Evolutionary conservation across 2,797 vertebrate genomes (phyloP).

Genomic region (Chloroceryle amazona): DNA sequence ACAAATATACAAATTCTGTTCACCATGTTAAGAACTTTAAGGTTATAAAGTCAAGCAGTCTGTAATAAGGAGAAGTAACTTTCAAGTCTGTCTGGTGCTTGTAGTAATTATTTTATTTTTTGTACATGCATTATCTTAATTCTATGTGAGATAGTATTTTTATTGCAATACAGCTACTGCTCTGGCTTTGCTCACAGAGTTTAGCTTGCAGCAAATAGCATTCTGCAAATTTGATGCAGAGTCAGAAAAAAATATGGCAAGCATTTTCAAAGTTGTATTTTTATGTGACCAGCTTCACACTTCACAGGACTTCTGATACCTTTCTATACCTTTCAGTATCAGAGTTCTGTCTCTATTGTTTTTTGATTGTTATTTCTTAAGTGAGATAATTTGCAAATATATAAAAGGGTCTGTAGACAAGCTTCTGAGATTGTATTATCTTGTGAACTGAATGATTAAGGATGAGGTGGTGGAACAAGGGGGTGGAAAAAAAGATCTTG

Average conservation of each 20-base stretch:
- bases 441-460: neutral
- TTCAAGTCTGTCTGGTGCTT: neutral
- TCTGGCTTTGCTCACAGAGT: neutral
- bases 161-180: neutral
- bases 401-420: neutral
- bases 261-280: neutral
- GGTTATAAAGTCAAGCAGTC: neutral
- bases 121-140: neutral
- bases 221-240: neutral
- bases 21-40: neutral
- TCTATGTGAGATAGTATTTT: neutral
- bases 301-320: neutral
- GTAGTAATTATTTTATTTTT: neutral
- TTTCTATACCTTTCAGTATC: neutral
- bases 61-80: neutral
- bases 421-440: neutral
- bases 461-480: rapidly evolving
- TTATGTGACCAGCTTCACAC: neutral
- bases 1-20: neutral
- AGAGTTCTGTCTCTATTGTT: neutral
- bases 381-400: neutral
- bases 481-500: neutral
- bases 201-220: neutral
- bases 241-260: neutral
- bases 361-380: neutral